Base-by-base conservation (phyloP, 2,888 invertebrate species). In the Megaustenia siamemsis region DNA sequence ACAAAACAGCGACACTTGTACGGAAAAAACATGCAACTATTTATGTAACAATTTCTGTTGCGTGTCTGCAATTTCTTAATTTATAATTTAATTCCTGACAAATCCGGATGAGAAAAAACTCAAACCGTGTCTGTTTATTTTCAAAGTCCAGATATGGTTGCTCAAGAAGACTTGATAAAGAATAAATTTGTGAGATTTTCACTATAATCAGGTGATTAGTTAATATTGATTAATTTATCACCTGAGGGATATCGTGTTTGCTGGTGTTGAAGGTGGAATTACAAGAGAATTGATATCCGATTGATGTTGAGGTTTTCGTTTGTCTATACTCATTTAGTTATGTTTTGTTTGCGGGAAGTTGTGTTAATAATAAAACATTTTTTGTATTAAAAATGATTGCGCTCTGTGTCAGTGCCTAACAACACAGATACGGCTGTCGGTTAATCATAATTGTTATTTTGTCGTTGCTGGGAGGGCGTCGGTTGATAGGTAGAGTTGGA, bases 101-200 rank as follows among this genome's bases (percentile, higher is more conserved):
- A 43, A 10, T 24, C 32, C 43, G 56, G 40, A 40, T 56, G 56
- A 60, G 56, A 77, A 63, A 15, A 4, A 18, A 0, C 24, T 10
- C n/a, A n/a, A n/a, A 38, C 56, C 2, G 24, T 28, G 32, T 28
- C 32, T 66, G 45, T 63, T 53, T 78, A 40, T 63, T 78, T 32
- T 32, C 28, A 32, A 78, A 43, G 78, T 78, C 66, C 63, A 60
- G 78, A 78, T 78, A 78, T 32, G 43, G 78, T 35, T 8, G 10
- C n/a, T 2, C 43, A 78, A 45, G 78, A 78, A 78, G 45, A 78
- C 63, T 78, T 21, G 78, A 43, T 66, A 15, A 78, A 78, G 60
- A 78, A 78, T 78, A 78, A 78, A 66, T 60, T 43, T 78, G 66
- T 4, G 43, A 60, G 78, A 78, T 78, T 78, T 63, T 21, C 66